Evolutionary conservation across 2,797 vertebrate genomes (phyloP).

Genomic region (Diplodus sargus): DNA sequence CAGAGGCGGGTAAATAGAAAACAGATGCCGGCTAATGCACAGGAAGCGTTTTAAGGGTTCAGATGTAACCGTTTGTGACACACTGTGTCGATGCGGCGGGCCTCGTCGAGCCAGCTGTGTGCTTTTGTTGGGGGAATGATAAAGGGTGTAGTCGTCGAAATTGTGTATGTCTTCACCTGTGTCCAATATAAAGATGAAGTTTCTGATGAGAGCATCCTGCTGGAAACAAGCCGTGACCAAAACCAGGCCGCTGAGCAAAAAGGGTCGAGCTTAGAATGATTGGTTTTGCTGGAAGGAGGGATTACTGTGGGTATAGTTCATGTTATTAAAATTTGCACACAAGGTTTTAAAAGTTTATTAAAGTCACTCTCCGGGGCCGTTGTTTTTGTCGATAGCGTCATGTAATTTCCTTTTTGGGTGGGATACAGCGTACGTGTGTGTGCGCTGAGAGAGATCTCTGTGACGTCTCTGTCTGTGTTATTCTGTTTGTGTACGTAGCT

Average conservation of each 20-base stretch:
- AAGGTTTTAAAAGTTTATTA: constrained; percentile 41
- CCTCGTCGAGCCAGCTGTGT: constrained; percentile 55
- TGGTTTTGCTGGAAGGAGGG: constrained; percentile 40
- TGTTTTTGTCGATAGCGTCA: constrained; percentile 18
- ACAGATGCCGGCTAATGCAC: constrained; percentile 77
- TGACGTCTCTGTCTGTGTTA: constrained; percentile 3
- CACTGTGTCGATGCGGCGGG: constrained; percentile 49
- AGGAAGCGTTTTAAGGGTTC: constrained; percentile 69
- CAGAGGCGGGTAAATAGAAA: constrained; percentile 74
- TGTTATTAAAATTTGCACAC: constrained; percentile 52
- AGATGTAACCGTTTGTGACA: constrained; percentile 75
- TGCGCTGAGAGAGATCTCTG: neutral
- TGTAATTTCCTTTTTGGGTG: constrained; percentile 50
- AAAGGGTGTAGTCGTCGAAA: constrained; percentile 32
- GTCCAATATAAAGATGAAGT: constrained; percentile 60
- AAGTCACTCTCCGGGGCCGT: constrained; percentile 32
- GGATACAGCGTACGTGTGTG: constrained; percentile 10
- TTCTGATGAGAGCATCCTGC: constrained; percentile 49
- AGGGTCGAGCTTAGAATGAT: constrained; percentile 31
- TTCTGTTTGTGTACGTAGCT: constrained; percentile 23
- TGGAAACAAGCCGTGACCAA: constrained; percentile 49
- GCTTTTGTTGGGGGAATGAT: constrained; percentile 33
- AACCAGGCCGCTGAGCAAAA: constrained; percentile 38
- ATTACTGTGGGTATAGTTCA: constrained; percentile 32
- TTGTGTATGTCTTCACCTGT: constrained; percentile 63